Evolutionary conservation across 2,113 vertebrate species (phyloP), one percentile per base, ranked within the genome.

Genomic region (Platichthys stellatus): DNA sequence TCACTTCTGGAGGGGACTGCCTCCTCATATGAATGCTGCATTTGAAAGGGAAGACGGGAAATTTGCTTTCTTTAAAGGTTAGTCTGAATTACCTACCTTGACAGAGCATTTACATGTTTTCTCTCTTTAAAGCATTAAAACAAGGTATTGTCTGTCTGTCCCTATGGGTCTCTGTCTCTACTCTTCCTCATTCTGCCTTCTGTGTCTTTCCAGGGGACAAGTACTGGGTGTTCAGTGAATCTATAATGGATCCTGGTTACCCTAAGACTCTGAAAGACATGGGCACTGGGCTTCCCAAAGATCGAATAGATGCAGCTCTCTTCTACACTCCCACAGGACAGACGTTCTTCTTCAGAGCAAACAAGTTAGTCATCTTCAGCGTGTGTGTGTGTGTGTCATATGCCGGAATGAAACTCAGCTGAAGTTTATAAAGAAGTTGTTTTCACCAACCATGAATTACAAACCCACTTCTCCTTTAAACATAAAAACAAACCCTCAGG

Each of bases 31-130:
- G 69, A 95, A 94, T 71, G 81, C 96, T 5, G 97, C 96, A 56
- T 98, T 96, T 40, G 97, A 98, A 90, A 94, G 96, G 58, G 96
- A 97, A 69, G 96, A 97, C 70, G 97, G 96, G 18, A 96, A 96
- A 81, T 98, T 98, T 85, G 95, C 95, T 60, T 98, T 98, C 87
- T 98, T 97, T 82, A 97, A 97, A 95, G 97, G 97, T 96, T 86
- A 64, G 47, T 35, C 28, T n/a, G 10, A 9, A 3, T 74, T 59
- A 49, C 18, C 15, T 12, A 54, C 43, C 3, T 8, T 4, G 12
- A 0, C 11, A 38, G 76, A 17, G 20, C 31, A 5, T 38, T n/a
- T 17, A 13, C 3, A 21, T 7, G 0, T 1, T 56, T 67, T 80
- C 7, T 1, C 21, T 62, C 31, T 54, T 54, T 45, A 13, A 64